Evolutionary conservation across 2,888 invertebrate species (phyloP).

Genomic region (Troilus luridus): DNA sequence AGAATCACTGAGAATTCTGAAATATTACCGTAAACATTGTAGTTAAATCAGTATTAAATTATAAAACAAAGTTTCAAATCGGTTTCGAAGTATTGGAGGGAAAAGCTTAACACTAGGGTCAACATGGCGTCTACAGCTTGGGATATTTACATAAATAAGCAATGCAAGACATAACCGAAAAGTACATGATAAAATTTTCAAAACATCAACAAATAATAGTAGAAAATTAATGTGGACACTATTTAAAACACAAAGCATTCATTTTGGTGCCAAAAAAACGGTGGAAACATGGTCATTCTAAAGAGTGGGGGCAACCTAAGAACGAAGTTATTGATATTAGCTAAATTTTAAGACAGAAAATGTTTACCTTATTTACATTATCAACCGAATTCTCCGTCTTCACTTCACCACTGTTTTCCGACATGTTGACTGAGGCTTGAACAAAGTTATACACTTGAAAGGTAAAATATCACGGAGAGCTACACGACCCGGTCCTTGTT

Average conservation of each 20-base stretch:
- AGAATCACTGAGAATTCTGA: no score
- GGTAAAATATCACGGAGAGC: slow-evolving; percentile 30
- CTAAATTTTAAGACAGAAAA: not conserved
- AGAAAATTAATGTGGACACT: not conserved
- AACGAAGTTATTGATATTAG: slow-evolving; percentile 44
- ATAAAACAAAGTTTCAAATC: not conserved
- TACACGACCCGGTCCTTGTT: slow-evolving; percentile 57
- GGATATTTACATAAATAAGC: slow-evolving; percentile 58
- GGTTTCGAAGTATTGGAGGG: slow-evolving; percentile 59
- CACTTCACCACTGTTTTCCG: slow-evolving; percentile 65
- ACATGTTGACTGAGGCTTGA: slow-evolving; percentile 61
- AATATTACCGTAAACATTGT: no score
- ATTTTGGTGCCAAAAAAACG: not conserved
- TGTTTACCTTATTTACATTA: slow-evolving; percentile 61
- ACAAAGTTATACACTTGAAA: slow-evolving; percentile 21
- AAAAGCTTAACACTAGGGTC: slow-evolving; percentile 53
- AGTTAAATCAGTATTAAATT: not conserved
- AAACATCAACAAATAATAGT: not conserved
- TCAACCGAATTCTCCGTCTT: slow-evolving; percentile 65
- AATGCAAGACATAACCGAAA: not conserved
- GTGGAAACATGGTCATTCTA: slow-evolving; percentile 51
- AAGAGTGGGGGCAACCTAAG: slow-evolving; percentile 50
- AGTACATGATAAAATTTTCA: not conserved
- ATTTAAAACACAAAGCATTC: slow-evolving; percentile 31
- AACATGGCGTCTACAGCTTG: slow-evolving; percentile 58